Base-by-base conservation (phyloP, 2,888 invertebrate species). In the Cylloceria caligata region DNA sequence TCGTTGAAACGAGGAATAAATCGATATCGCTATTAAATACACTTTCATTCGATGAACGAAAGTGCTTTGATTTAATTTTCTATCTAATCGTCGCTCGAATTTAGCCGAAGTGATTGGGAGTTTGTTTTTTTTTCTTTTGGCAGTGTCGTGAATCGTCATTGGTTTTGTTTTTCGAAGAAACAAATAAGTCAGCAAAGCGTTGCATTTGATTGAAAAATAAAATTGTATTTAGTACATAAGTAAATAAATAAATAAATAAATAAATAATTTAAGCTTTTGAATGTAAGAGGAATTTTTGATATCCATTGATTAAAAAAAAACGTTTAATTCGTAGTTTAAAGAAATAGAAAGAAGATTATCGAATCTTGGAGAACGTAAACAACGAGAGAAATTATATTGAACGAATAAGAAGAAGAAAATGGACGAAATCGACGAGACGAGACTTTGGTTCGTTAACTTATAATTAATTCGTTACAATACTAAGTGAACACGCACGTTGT, bases 401-500 rank as follows among this genome's bases (percentile, higher is more conserved):
- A 11, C 30, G 3, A 24, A 39, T 2, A 3, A 52, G 7, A 30
- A 30, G 47, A 45, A 36, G 36, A 36, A 13, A 21, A 24, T 21
- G 11, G 21, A 72, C 60, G 36, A 62, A 73, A 73, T 49, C 73
- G 62, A 64, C 73, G 62, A 73, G 62, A 73, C 49, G 73, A 73
- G 62, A 73, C 47, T 62, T 73, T 73, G 73, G 73, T 73, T 73
- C 73, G 73, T 73, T 68, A 79, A 57, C 68, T 80, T 74, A 72
- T 24, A 21, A 67, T 67, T 47, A 73, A 34, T 60, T 86, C 80
- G 78, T 87, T 89, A 89, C 79, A 87, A 88, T 86, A 77, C 88
- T 90, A 89, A 86, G 86, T 89, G 89, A 90, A 90, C 89, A 90
- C 89, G 88, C 86, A 89, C 74, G 85, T 86, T 84, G 84, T 86